A percentile compares a stretch with the other conserved stretches of the same genome.
Conservation (phyloP, 1,140 invertebrate species). For the Caenorhabditis tropicalis region DNA sequence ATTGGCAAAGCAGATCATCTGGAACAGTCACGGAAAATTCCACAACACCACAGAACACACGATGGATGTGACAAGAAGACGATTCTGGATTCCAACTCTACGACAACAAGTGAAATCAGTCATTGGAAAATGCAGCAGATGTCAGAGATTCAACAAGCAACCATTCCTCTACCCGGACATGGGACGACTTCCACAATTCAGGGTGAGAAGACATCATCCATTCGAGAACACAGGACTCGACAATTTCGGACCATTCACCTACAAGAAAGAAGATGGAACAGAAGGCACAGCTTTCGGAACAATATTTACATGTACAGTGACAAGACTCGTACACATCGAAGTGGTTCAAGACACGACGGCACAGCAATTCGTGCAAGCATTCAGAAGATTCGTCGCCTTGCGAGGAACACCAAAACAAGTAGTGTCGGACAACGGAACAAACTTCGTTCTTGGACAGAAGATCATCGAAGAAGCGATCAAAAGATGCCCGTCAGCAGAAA, state of each 20-base stretch:
- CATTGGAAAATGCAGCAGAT: neutral
- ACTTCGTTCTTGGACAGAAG: neutral
- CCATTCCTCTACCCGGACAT: constrained; percentile 37
- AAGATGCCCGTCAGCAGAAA: neutral
- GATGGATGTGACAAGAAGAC: neutral
- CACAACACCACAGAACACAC: neutral
- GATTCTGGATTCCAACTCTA: neutral
- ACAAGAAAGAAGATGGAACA: neutral
- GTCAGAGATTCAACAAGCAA: neutral
- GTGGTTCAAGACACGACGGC: neutral
- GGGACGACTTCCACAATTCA: neutral
- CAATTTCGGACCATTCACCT: constrained; percentile 32
- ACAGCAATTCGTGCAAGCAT: neutral
- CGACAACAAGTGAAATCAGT: neutral
- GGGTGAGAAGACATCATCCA: neutral
- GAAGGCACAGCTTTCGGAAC: constrained; percentile 20
- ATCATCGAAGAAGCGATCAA: neutral
- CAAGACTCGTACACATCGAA: constrained; percentile 16
- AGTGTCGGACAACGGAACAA: constrained; percentile 40
- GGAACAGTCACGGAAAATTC: neutral
- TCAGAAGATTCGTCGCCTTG: constrained; percentile 19
- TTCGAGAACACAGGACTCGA: constrained; percentile 27
- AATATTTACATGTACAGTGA: constrained; percentile 24
- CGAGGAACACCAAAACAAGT: constrained; percentile 28
- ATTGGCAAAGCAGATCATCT: neutral